phyloP scores from a whole-genome alignment of 2,113 vertebrate genomes.

The Cheilinus undulatus region DNA sequence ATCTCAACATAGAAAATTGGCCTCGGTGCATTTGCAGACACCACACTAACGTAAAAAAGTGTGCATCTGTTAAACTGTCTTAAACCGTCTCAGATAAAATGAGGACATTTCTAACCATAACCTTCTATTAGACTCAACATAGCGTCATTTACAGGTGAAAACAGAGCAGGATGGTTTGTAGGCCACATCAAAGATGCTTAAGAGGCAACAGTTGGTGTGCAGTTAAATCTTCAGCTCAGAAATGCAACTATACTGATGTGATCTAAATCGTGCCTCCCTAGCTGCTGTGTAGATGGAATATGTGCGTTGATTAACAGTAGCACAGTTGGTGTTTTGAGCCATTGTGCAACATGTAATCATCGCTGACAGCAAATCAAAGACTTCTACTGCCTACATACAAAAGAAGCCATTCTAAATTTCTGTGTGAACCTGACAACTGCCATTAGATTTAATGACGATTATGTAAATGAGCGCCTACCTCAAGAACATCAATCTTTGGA shows the following conservation, averaged over 20 bases:
- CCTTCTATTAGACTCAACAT: background rate
- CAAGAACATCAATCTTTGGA: slow-evolving; percentile 12
- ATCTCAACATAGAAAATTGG: too few species aligned
- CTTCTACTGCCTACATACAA: slow-evolving; percentile 11
- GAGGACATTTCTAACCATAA: too few species aligned
- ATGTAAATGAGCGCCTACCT: slow-evolving; percentile 11
- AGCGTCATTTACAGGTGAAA: background rate
- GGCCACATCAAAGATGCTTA: slow-evolving; percentile 20
- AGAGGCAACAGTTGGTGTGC: slow-evolving; percentile 17
- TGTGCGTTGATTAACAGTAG: background rate
- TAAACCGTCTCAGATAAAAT: too few species aligned
- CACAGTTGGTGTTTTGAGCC: background rate
- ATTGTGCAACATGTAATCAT: slow-evolving; percentile 10
- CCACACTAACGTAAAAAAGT: too few species aligned
- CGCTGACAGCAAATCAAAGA: background rate
- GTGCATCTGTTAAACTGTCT: too few species aligned
- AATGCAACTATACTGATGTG: slow-evolving; percentile 12
- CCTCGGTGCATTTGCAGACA: too few species aligned
- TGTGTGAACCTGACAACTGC: slow-evolving; percentile 28
- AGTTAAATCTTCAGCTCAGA: slow-evolving; percentile 4
- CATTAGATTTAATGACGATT: slow-evolving; percentile 20
- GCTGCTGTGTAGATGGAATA: background rate
- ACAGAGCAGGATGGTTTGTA: slow-evolving; percentile 18
- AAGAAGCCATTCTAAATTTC: background rate
- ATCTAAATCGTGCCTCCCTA: background rate